Base-by-base conservation (phyloP, 1,140 invertebrate genomes). In the Brachionus plicatilis region DNA sequence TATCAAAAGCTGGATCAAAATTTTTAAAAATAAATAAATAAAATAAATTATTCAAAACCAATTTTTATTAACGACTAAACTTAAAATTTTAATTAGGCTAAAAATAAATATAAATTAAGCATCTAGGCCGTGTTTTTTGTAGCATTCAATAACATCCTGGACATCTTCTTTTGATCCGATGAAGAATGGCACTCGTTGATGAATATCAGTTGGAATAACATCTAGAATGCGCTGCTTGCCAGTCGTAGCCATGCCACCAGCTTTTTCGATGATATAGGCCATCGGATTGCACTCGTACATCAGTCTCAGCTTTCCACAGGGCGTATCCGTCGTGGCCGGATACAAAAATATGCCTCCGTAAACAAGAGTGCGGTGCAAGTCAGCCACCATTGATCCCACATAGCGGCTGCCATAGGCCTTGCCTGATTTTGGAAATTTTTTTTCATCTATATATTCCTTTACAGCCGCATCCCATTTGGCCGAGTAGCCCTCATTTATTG, bases 311-410 rank as follows among this genome's bases (percentile, higher is more conserved):
- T 99, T 99, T 91, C 98, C 98, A 84, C 93, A 96, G 3, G 96
- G 96, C 70, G 95, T 92, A 72, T 94, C 93, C 66, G 92, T 93
- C 0, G 96, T 97, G 0, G 95, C 95, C 0, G 98, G 98, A 88
- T 99, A 99, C 91, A 99, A 93, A 88, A 99, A 99, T 85, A 99
- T 98, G 33, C 98, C 96, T 17, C 96, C 97, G 89, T 99, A 98
- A 87, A 97, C 96, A 37, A 99, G 92, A 0, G 96, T 99, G 86
- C 97, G 92, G 89, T 99, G 96, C 1, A 99, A 95, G 91, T 99
- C 96, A 12, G 96, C 96, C 1, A 99, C 98, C 98, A 99, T 99
- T 4, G 96, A 99, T 6, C 98, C 98, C 78, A 99, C 94, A 89
- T 99, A 99, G 66, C 98, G 92, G 1, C 95, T 11, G 29, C 29